Evolutionary conservation across 2,797 vertebrate species (phyloP).

Genomic region (Leptatherina wallacei): DNA sequence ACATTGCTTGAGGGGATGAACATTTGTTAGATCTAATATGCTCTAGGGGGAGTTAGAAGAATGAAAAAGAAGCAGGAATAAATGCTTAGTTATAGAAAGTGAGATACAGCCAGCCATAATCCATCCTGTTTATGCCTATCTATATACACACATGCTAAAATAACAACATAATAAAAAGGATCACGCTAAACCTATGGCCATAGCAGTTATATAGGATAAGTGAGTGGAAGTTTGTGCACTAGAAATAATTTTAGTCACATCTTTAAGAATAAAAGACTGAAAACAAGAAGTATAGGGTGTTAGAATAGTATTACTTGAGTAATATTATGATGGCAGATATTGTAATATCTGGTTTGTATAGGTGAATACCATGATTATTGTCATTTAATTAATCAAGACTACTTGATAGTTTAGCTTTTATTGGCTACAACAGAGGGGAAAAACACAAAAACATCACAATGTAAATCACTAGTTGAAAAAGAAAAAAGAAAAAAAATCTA

Average conservation of each 20-base stretch:
- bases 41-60: conserved; percentile 12
- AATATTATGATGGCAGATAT: background rate
- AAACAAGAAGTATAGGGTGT: background rate
- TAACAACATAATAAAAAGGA: background rate
- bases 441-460: background rate
- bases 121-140: background rate
- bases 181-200: background rate
- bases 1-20: background rate
- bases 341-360: background rate
- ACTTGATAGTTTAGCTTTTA: background rate
- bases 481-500: background rate
- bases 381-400: background rate
- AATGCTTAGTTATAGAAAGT: background rate
- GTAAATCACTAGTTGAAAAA: background rate
- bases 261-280: conserved; percentile 18
- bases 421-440: background rate
- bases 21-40: background rate
- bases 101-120: background rate
- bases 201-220: conserved; percentile 2
- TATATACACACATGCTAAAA: background rate
- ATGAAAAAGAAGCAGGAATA: conserved; percentile 4
- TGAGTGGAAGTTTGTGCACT: background rate
- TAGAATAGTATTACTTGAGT: background rate
- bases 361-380: background rate
- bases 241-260: conserved; percentile 37